Base-by-base conservation (phyloP, 2,797 vertebrate genomes). In the Malurus leucopterus region DNA sequence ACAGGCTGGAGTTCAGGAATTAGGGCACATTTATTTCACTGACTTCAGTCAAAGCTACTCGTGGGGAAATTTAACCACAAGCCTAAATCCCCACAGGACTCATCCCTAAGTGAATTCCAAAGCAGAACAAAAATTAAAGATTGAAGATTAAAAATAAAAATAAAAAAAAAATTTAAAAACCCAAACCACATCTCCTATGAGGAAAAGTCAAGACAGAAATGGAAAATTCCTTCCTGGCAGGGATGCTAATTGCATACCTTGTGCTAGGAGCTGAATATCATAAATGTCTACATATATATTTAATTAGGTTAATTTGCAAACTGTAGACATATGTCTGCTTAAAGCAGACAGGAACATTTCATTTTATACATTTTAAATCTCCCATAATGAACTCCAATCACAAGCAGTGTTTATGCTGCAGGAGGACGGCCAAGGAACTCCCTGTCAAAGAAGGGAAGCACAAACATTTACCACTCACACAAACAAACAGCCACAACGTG, bases 231-330 rank as follows among this genome's bases (percentile, higher is more conserved):
- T 92, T 77, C 63, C 88, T 78, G 91, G 84, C 76, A 69, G 22
- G 58, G 82, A 89, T 89, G 91, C 59, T 90, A 87, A 91, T 63
- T 90, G 50, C 41, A 27, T 85, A 93, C 80, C 82, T 89, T 67
- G 71, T 63, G 75, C 79, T 74, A 44, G 65, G 47, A 95, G 92
- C 86, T 51, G 72, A 91, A 27, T 44, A 91, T 69, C 93, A 90
- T 72, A 59, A 68, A 92, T 84, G 88, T 87, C 82, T 89, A 88
- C 93, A 92, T 92, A 93, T 94, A 95, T 93, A 94, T 95, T 94
- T 95, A 93, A 95, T 95, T 92, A 94, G 93, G 86, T 91, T 95
- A 92, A 95, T 93, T 90, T 93, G 88, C 89, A 92, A 91, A 89
- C 88, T 0, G 10, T 36, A 91, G 91, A 87, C 88, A 83, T 91